Conservation (phyloP, 2,888 invertebrate species). For the Lissocephala sabroskyi region DNA sequence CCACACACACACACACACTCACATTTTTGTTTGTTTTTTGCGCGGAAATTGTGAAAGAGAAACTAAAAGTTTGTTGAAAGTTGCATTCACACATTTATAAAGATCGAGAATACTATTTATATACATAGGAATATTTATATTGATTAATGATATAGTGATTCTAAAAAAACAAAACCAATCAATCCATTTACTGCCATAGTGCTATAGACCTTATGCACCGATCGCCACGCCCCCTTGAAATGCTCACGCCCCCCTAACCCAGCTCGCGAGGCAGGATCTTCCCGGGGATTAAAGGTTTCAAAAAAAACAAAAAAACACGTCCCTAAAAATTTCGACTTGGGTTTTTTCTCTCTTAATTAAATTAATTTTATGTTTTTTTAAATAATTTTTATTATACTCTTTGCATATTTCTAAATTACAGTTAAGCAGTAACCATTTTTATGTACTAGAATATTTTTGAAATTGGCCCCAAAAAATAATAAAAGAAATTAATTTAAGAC, state of each 20-base stretch:
- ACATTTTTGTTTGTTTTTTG: too few relatives aligned
- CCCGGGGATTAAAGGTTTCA: too few relatives aligned
- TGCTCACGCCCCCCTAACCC: too few relatives aligned
- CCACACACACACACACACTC: too few relatives aligned
- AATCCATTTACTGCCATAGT: slow-evolving; percentile 57
- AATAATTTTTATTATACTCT: slow-evolving; percentile 33
- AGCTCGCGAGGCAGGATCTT: too few relatives aligned
- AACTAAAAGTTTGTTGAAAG: slow-evolving; percentile 8
- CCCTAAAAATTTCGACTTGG: slow-evolving; percentile 23
- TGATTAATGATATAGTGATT: slow-evolving; percentile 5
- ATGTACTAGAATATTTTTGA: too few relatives aligned
- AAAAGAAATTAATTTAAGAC: too few relatives aligned
- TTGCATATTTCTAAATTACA: slow-evolving; percentile 39
- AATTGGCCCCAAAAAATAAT: too few relatives aligned
- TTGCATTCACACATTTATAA: slow-evolving; percentile 35
- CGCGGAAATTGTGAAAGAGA: slow-evolving; percentile 30
- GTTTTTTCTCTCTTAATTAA: slow-evolving; percentile 22
- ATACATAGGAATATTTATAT: slow-evolving; percentile 38
- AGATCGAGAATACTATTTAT: slow-evolving; percentile 47
- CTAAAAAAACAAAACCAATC: background rate
- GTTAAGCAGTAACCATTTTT: slow-evolving; percentile 4
- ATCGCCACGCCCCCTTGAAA: background rate
- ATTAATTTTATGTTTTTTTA: slow-evolving; percentile 10
- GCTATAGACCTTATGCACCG: slow-evolving; percentile 47
- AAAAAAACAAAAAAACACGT: slow-evolving; percentile 24